Percentiles rank a stretch among this genome's conserved stretches.
phyloP scores from a whole-genome alignment of 30 jellyfish, hydroid and myxozoan genomes.

The Aurelia coerulea region DNA sequence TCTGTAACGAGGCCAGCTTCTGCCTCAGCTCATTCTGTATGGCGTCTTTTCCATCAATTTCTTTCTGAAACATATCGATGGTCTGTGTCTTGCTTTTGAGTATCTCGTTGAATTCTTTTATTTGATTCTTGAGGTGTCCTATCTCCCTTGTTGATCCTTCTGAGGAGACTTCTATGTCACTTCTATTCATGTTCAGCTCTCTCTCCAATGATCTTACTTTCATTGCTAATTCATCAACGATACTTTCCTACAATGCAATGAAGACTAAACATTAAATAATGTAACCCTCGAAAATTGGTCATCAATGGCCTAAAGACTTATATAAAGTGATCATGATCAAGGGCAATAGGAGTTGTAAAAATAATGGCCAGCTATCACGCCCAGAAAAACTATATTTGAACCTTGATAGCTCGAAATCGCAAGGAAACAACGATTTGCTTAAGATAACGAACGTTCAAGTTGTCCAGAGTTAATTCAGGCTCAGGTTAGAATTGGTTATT shows the following conservation, averaged over 20 bases:
- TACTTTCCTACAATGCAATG: constrained; percentile 12
- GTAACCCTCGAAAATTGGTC: too few species aligned
- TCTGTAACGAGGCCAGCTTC: constrained; percentile 23
- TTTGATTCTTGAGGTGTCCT: constrained; percentile 34
- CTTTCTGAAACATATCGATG: constrained; percentile 56
- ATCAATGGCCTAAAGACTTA: too few species aligned
- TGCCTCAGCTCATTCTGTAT: constrained; percentile 12
- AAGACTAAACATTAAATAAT: not conserved
- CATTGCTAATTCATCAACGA: constrained; percentile 15
- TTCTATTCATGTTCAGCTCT: constrained; percentile 15
- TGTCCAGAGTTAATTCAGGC: too few species aligned
- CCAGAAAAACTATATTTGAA: too few species aligned
- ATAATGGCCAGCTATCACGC: too few species aligned
- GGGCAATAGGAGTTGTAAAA: not conserved
- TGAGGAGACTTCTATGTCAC: constrained; percentile 35
- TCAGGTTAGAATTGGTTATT: too few species aligned
- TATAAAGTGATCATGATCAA: not conserved
- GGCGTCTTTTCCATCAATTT: constrained; percentile 53
- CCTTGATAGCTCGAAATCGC: too few species aligned
- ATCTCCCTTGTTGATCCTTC: constrained; percentile 22
- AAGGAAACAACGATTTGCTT: too few species aligned
- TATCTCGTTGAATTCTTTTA: constrained; percentile 30
- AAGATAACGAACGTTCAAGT: too few species aligned
- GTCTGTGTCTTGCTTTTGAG: constrained; percentile 61
- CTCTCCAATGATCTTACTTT: constrained; percentile 30